These are phyloP conservation scores for Cydia fagiglandana DNA, from an alignment of 1,140 invertebrate genomes.

Conservation along the genomic window DNA sequence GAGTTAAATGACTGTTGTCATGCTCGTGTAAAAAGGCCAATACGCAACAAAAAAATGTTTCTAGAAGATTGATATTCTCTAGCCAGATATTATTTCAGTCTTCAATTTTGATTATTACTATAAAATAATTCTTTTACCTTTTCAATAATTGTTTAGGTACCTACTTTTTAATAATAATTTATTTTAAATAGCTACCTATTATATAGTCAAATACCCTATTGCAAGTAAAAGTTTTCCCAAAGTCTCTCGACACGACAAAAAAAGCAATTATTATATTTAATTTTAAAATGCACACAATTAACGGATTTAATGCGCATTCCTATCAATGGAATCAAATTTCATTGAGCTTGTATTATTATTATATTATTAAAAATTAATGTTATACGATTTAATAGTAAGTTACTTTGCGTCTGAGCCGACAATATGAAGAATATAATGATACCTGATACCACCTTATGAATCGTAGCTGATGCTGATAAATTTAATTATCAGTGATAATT, in stretches of 20 bases:
- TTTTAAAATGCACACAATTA: neutral
- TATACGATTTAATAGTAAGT: conserved; percentile 28
- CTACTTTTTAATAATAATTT: too few relatives aligned
- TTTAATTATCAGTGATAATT: too few relatives aligned
- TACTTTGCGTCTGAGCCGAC: neutral
- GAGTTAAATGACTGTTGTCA: too few relatives aligned
- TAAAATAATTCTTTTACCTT: too few relatives aligned
- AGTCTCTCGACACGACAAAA: neutral
- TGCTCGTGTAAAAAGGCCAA: neutral
- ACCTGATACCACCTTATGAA: neutral
- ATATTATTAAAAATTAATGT: conserved; percentile 21
- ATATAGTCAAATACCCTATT: too few relatives aligned
- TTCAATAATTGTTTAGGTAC: too few relatives aligned
- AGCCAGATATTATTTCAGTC: too few relatives aligned
- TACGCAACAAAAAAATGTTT: too few relatives aligned
- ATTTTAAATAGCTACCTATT: too few relatives aligned
- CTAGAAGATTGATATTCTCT: too few relatives aligned
- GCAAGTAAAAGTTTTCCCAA: neutral
- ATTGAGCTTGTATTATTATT: conserved; percentile 19
- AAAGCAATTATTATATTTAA: neutral
- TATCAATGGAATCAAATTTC: conserved; percentile 28
- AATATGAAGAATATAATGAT: neutral
- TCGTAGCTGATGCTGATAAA: too few relatives aligned
- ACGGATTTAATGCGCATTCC: conserved; percentile 5
- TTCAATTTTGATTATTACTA: too few relatives aligned